phyloP scores from a whole-genome alignment of 2,888 invertebrate species.

The Lacanobia wlatinum region DNA sequence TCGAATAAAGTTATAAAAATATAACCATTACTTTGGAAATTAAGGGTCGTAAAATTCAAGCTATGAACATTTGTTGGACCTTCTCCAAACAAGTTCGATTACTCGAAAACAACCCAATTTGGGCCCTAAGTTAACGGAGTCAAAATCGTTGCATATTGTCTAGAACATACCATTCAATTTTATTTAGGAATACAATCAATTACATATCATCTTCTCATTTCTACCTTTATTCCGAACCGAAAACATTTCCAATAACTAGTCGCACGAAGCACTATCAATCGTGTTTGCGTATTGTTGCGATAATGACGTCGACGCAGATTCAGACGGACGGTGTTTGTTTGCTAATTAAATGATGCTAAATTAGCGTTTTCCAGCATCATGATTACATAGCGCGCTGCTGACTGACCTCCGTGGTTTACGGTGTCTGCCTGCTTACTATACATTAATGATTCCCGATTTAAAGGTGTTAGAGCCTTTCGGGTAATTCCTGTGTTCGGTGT shows the following conservation, averaged over 20 bases:
- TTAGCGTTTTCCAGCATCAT: slow-evolving; percentile 77
- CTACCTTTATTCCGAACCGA: background rate
- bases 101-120: too few species aligned
- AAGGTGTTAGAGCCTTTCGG: slow-evolving; percentile 3
- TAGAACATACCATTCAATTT: too few species aligned
- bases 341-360: slow-evolving; percentile 81
- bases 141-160: too few species aligned
- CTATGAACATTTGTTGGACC: too few species aligned
- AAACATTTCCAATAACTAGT: slow-evolving; percentile 6
- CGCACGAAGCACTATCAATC: background rate
- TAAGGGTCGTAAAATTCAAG: too few species aligned
- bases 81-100: too few species aligned
- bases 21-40: too few species aligned
- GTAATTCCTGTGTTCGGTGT: background rate
- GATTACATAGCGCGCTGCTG: slow-evolving; percentile 64
- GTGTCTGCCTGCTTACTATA: slow-evolving; percentile 14
- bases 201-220: background rate
- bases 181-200: too few species aligned
- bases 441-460: slow-evolving; percentile 28
- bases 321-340: slow-evolving; percentile 69
- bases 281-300: slow-evolving; percentile 45
- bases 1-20: too few species aligned
- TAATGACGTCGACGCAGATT: slow-evolving; percentile 56
- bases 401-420: slow-evolving; percentile 56
- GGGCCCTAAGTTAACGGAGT: too few species aligned